Evolutionary conservation across 2,888 invertebrate species (phyloP), one percentile per base, ranked within the genome.

Genomic region (Abrostola triplasia): DNA sequence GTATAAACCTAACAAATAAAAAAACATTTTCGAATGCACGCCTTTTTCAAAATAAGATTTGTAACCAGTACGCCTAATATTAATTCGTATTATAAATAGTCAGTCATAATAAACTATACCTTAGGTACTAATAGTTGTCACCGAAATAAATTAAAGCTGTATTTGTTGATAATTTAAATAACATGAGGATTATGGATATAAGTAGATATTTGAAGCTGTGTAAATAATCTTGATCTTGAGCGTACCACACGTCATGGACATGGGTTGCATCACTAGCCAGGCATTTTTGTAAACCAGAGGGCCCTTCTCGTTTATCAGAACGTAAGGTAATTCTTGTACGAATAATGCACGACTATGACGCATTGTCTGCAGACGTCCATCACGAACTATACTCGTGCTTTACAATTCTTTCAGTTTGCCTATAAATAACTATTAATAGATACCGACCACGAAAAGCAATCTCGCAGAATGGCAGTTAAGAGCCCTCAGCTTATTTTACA

Each of bases 371-470:
- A 68, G 81, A 77, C 81, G 79, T 84, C 83, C 84, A 86, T 87
- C 88, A 87, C 86, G 83, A 81, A 67, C 77, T 76, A 73, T 74
- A 77, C 82, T 83, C 81, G 83, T 83, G 83, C 81, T 79, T 73
- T 67, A 79, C 83, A 79, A 78, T 86, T 90, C 89, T 87, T 90
- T 88, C 84, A 87, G 89, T 88, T 91, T 82, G 77, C 87, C 88
- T 90, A 92, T 92, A 92, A 92, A 92, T 90, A 90, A 90, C 88
- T 90, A 92, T 91, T 92, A 92, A 90, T 88, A 91, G 88, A 88
- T 85, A 82, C 88, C 88, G 87, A 91, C 92, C 91, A 91, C 92
- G 92, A 92, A 92, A 93, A 92, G 91, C 91, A 93, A 93, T 93
- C 90, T 92, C 88, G 82, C 87, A 80, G 87, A 86, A 88, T 91